phyloP scores from a whole-genome alignment of 1,140 invertebrate genomes.

The Scaptodrosophila lebanonensis region DNA sequence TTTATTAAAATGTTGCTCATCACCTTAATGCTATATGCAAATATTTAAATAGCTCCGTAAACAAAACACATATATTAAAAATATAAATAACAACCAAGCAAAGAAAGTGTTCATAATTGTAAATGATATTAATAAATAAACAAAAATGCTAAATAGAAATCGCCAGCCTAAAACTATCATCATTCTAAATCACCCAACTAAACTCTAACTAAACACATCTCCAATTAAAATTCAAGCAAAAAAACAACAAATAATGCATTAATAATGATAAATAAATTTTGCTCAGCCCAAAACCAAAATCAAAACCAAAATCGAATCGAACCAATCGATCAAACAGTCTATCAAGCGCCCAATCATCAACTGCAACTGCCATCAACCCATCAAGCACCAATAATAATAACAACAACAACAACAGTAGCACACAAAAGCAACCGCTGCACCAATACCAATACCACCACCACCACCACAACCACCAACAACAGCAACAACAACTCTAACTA shows the following conservation, averaged over 20 bases:
- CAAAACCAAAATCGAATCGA: constrained; percentile 31
- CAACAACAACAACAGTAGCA: constrained; percentile 24
- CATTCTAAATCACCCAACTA: no score
- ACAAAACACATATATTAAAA: constrained; percentile 11
- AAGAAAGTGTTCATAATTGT: constrained; percentile 64
- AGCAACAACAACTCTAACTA: not conserved
- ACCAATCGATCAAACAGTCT: constrained; percentile 58
- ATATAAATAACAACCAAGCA: constrained; percentile 26
- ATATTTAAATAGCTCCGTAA: constrained; percentile 38
- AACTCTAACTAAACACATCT: no score
- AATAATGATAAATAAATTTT: no score
- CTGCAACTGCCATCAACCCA: constrained; percentile 59
- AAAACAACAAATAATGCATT: no score
- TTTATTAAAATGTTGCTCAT: constrained; percentile 33
- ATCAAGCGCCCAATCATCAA: constrained; percentile 62
- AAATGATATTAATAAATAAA: constrained; percentile 31
- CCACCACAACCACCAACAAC: constrained; percentile 9
- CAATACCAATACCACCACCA: constrained; percentile 11
- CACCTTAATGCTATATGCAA: constrained; percentile 57
- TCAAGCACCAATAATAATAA: constrained; percentile 4
- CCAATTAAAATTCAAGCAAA: no score
- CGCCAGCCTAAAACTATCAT: not conserved
- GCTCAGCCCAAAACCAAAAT: constrained; percentile 36
- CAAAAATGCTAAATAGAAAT: constrained; percentile 51
- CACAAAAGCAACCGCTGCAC: constrained; percentile 17